These are phyloP conservation scores for Thereva nobilitata DNA, from an alignment of 2,888 invertebrate species.

Conservation along the genomic window DNA sequence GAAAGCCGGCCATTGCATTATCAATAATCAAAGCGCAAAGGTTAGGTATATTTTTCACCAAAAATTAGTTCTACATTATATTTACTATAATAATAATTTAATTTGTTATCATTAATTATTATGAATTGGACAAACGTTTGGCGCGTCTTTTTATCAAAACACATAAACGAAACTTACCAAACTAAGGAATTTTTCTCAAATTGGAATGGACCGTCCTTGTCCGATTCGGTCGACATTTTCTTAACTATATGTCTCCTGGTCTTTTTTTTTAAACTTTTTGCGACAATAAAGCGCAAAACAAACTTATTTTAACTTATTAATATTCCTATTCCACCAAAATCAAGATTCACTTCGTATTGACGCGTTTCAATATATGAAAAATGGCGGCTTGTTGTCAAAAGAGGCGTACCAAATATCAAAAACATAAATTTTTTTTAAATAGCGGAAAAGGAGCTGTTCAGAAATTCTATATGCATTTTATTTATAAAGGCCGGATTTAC, in stretches of 20 bases:
- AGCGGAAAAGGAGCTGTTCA: too few relatives aligned
- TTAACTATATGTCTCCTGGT: conserved; percentile 8
- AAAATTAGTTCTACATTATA: too few relatives aligned
- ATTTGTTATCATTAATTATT: not conserved
- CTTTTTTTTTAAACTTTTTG: conserved; percentile 14
- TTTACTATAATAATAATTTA: not conserved
- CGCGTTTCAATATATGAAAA: conserved; percentile 36
- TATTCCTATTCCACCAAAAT: conserved; percentile 2
- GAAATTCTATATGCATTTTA: too few relatives aligned
- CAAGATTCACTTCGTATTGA: conserved; percentile 19
- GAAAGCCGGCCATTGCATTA: conserved; percentile 30
- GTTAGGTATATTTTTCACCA: conserved; percentile 5
- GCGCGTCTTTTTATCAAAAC: not conserved
- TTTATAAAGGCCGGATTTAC: too few relatives aligned
- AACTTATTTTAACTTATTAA: conserved; percentile 14
- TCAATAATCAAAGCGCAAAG: not conserved
- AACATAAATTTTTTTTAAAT: too few relatives aligned
- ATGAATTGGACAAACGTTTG: not conserved
- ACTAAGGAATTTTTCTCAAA: conserved; percentile 33
- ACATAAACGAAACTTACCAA: conserved; percentile 26
- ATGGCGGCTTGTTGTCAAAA: conserved; percentile 38
- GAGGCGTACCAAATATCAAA: not conserved
- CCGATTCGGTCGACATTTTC: not conserved
- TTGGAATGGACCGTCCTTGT: not conserved
- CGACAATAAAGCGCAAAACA: conserved; percentile 10